phyloP scores from a whole-genome alignment of 2,113 vertebrate species.

The Hypomesus transpacificus region DNA sequence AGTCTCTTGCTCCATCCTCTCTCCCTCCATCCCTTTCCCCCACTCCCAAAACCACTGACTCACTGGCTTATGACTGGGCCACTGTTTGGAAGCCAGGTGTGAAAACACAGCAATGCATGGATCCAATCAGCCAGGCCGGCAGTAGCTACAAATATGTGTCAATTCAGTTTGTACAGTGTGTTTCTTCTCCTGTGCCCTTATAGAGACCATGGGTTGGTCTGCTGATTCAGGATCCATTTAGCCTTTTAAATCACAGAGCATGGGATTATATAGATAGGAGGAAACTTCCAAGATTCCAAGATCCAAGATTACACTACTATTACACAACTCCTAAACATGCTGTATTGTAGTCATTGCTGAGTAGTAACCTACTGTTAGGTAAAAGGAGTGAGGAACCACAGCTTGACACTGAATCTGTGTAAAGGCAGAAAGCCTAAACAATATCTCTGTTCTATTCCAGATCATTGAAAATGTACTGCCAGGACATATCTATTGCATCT shows the following conservation, averaged over 20 bases:
- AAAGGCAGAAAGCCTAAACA: too few species aligned
- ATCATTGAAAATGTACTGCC: not conserved
- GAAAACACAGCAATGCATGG: slow-evolving; percentile 3
- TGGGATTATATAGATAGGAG: not conserved
- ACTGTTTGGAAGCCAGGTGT: slow-evolving; percentile 9
- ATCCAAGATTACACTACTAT: too few species aligned
- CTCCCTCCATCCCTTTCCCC: not conserved
- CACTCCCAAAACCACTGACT: slow-evolving; percentile 1
- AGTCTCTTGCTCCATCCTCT: not conserved
- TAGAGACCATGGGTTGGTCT: too few species aligned
- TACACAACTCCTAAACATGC: too few species aligned
- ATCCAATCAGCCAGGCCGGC: not conserved
- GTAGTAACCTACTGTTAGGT: too few species aligned
- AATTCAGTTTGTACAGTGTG: not conserved
- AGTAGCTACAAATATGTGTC: not conserved
- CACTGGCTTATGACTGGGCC: not conserved
- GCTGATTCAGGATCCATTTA: not conserved
- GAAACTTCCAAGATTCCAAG: too few species aligned
- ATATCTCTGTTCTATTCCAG: too few species aligned
- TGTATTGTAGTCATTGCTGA: too few species aligned
- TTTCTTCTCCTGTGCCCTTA: not conserved
- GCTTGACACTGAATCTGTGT: too few species aligned
- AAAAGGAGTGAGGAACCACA: too few species aligned
- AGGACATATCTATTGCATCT: not conserved
- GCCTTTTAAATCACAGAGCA: not conserved